Percentiles rank a stretch among this genome's conserved stretches.
These are phyloP conservation scores for Yponomeuta sedellus DNA, from an alignment of 2,888 invertebrate genomes.

Conservation along the genomic window DNA sequence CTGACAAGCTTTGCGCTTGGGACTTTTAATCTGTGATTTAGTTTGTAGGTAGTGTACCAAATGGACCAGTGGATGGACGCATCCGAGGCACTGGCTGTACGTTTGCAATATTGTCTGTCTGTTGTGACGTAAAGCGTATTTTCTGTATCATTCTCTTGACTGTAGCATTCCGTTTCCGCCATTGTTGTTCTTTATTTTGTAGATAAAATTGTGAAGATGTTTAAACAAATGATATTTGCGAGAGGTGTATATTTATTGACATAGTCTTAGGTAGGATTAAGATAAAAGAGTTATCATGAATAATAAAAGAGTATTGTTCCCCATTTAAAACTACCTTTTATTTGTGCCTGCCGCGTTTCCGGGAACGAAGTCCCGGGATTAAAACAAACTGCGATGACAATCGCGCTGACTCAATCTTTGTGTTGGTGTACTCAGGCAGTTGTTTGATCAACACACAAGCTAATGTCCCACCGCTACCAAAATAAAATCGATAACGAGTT, in stretches of 20 bases:
- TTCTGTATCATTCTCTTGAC: conserved; percentile 32
- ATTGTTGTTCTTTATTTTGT: conserved; percentile 28
- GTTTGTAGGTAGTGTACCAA: conserved; percentile 39
- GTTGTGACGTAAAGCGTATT: conserved; percentile 21
- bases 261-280: conserved; percentile 50
- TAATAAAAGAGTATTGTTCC: conserved; percentile 54
- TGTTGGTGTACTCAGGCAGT: not conserved
- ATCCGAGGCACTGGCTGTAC: conserved; percentile 19
- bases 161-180: conserved; percentile 48
- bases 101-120: conserved; percentile 39
- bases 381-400: not conserved
- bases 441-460: not conserved
- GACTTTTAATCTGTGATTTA: conserved; percentile 18
- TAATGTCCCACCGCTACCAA: too few relatives aligned
- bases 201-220: conserved; percentile 40
- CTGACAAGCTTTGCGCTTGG: conserved; percentile 27
- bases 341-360: conserved; percentile 19
- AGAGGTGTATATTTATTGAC: conserved; percentile 69
- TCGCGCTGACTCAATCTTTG: not conserved
- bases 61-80: conserved; percentile 42
- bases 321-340: conserved; percentile 41
- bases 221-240: conserved; percentile 42
- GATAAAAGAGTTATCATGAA: conserved; percentile 50
- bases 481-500: too few relatives aligned
- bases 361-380: not conserved